phyloP scores from a whole-genome alignment of 2,888 invertebrate genomes.

The Callyntrura guangdongensis region DNA sequence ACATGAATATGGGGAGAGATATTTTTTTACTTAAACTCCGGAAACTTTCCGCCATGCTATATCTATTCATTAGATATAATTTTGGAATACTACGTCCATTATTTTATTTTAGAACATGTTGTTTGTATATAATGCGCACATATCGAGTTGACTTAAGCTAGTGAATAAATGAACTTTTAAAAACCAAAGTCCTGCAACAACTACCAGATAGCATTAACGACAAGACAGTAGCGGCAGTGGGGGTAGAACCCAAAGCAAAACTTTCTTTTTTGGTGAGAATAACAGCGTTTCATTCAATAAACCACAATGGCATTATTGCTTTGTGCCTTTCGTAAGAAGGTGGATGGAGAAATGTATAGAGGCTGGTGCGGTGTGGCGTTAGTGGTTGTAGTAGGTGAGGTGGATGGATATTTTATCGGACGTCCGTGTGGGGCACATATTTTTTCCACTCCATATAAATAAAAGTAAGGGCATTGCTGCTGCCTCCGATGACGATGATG shows the following conservation, averaged over 20 bases:
- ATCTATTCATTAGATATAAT: no score
- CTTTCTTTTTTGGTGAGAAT: slow-evolving; percentile 46
- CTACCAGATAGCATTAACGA: slow-evolving; percentile 12
- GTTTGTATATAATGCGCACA: not conserved
- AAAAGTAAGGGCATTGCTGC: not conserved
- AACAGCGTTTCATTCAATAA: slow-evolving; percentile 76
- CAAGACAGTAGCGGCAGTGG: not conserved
- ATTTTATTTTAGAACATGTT: not conserved
- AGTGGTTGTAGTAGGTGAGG: not conserved
- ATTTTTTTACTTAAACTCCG: slow-evolving; percentile 33
- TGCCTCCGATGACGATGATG: not conserved
- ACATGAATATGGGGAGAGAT: slow-evolving; percentile 41
- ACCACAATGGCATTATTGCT: slow-evolving; percentile 43
- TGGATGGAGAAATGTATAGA: no score
- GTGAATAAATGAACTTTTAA: slow-evolving; percentile 1
- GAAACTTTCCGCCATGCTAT: slow-evolving; percentile 50
- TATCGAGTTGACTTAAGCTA: slow-evolving; percentile 16
- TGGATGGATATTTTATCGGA: not conserved
- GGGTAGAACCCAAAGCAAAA: not conserved
- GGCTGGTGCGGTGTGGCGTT: not conserved
- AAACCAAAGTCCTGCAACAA: slow-evolving; percentile 60
- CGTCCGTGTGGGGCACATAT: slow-evolving; percentile 4
- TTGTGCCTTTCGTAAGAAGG: not conserved
- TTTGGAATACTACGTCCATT: not conserved
- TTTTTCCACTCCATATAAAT: slow-evolving; percentile 61